These are phyloP conservation scores for Megalops cyprinoides DNA, from an alignment of 2,797 vertebrate genomes.

Conservation along the genomic window DNA sequence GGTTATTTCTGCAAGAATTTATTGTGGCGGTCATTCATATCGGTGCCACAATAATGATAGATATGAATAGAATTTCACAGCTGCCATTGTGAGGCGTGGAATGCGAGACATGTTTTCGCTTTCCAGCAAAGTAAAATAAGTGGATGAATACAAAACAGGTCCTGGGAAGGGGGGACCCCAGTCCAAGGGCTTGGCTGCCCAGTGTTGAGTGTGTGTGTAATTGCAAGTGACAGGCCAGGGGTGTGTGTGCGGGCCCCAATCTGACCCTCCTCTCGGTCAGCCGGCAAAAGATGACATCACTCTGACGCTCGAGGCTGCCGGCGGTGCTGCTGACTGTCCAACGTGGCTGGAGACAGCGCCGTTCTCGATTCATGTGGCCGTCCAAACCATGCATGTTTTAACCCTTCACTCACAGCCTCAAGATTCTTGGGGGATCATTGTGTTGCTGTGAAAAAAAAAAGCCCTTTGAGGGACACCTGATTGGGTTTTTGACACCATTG, in stretches of 20 bases:
- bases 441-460: background rate
- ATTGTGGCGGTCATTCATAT: too few relatives aligned
- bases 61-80: too few relatives aligned
- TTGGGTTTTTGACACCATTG: background rate
- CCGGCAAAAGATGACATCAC: slow-evolving; percentile 19
- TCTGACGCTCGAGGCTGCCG: background rate
- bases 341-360: background rate
- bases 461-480: background rate
- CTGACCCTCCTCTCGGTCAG: background rate
- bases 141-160: too few relatives aligned
- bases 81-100: too few relatives aligned
- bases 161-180: too few relatives aligned
- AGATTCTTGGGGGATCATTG: background rate
- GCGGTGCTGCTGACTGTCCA: background rate
- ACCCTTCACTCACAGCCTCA: background rate
- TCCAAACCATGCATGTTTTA: background rate
- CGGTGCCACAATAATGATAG: too few relatives aligned
- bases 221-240: background rate
- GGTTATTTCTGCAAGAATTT: too few relatives aligned
- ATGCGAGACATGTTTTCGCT: background rate
- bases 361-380: background rate
- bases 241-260: background rate
- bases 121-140: background rate
- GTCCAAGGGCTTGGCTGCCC: background rate
- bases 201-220: background rate